These are phyloP conservation scores for Patella ulyssiponensis DNA, from an alignment of 2,888 invertebrate genomes.

Conservation along the genomic window DNA sequence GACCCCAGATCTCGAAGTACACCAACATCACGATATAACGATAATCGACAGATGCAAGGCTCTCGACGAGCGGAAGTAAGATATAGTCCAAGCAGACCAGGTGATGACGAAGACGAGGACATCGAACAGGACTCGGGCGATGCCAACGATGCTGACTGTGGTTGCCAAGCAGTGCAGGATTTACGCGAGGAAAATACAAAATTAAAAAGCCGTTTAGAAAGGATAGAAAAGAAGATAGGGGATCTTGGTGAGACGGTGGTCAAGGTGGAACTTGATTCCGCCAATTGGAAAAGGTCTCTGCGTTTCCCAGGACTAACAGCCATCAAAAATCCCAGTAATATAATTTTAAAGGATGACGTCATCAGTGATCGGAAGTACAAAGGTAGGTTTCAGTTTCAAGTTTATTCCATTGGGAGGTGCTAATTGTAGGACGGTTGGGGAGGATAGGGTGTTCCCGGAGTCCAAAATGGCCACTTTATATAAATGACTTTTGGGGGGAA, in stretches of 20 bases:
- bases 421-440: too few species aligned
- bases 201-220: conserved; percentile 2
- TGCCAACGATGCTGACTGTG: neutral
- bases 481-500: too few species aligned
- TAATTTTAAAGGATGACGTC: conserved; percentile 4
- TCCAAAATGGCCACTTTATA: too few species aligned
- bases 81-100: neutral
- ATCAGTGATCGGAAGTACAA: conserved; percentile 21
- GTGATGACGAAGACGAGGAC: neutral
- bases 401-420: neutral
- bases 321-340: conserved; percentile 1
- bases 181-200: conserved; percentile 14
- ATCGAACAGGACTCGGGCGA: neutral
- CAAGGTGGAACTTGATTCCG: conserved; percentile 16
- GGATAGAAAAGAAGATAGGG: conserved; percentile 19
- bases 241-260: conserved; percentile 18
- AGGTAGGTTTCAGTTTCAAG: conserved; percentile 10
- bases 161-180: neutral
- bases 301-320: conserved; percentile 25
- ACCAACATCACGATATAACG: neutral
- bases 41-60: neutral
- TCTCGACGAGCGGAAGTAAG: too few species aligned
- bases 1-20: neutral
- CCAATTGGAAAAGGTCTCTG: conserved; percentile 20
- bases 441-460: too few species aligned